Conservation (phyloP, 2,113 vertebrate genomes). For the Cyprinodon variegatus region DNA sequence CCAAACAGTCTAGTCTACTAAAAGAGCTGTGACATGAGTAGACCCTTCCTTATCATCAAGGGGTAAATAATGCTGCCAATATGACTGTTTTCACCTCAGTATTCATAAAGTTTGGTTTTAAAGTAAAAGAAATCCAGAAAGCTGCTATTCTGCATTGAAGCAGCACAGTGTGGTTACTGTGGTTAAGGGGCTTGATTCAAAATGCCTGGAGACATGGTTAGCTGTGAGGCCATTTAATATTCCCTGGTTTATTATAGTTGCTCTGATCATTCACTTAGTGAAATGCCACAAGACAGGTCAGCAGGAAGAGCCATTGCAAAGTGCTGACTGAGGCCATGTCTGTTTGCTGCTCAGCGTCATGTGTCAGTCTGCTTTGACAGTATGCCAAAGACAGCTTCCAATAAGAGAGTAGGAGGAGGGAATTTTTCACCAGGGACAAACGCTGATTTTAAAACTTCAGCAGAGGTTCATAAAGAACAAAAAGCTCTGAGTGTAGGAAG, state of each 20-base stretch:
- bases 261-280: constrained; percentile 70
- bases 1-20: constrained; percentile 19
- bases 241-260: constrained; percentile 59
- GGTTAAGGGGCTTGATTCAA: constrained; percentile 60
- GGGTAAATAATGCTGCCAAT: constrained; percentile 45
- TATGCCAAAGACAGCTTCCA: constrained; percentile 44
- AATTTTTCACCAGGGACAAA: constrained; percentile 21
- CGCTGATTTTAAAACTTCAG: constrained; percentile 31
- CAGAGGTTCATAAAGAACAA: constrained; percentile 30
- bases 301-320: constrained; percentile 63
- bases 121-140: constrained; percentile 47
- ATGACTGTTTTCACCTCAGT: constrained; percentile 62
- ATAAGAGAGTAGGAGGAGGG: constrained; percentile 23
- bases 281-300: constrained; percentile 63
- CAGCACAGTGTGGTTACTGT: constrained; percentile 60
- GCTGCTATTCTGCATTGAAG: constrained; percentile 40
- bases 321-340: constrained; percentile 61
- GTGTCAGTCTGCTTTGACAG: constrained; percentile 53
- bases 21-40: constrained; percentile 57
- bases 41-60: constrained; percentile 45
- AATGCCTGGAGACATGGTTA: constrained; percentile 52
- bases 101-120: constrained; percentile 44
- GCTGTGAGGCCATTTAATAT: constrained; percentile 66
- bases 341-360: constrained; percentile 47
- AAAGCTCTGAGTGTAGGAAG: constrained; percentile 8